Evolutionary conservation across 2,113 vertebrate genomes (phyloP).

Genomic region (Notothenia coriiceps): DNA sequence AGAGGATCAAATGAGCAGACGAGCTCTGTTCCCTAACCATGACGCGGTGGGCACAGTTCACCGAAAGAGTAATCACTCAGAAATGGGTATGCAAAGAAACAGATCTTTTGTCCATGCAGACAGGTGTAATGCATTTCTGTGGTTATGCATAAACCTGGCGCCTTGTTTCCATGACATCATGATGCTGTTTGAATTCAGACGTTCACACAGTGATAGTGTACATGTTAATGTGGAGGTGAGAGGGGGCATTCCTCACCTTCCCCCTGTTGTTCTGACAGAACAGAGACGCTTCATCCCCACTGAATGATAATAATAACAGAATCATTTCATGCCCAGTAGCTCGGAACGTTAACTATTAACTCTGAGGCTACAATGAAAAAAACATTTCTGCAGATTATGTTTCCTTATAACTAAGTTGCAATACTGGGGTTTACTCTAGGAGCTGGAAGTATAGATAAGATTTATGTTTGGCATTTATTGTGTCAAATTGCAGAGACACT

Average conservation of each 20-base stretch:
- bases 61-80: background rate
- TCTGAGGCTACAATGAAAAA: constrained; percentile 67
- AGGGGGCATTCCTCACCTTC: constrained; percentile 17
- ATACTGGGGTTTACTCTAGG: constrained; percentile 21
- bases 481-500: background rate
- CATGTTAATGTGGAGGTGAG: constrained; percentile 38
- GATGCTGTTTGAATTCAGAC: constrained; percentile 27
- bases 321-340: constrained; percentile 57
- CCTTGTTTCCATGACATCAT: constrained; percentile 47
- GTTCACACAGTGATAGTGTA: constrained; percentile 31
- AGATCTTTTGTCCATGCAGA: constrained; percentile 20
- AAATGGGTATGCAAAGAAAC: constrained; percentile 37
- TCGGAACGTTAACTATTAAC: constrained; percentile 61
- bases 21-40: constrained; percentile 17
- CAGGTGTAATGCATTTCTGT: constrained; percentile 11
- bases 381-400: constrained; percentile 60
- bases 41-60: constrained; percentile 9
- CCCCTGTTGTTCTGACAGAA: constrained; percentile 21
- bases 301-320: background rate
- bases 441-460: constrained; percentile 14
- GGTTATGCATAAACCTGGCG: constrained; percentile 23
- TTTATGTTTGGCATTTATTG: constrained; percentile 24
- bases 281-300: constrained; percentile 33
- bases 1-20: constrained; percentile 18
- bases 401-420: constrained; percentile 40